Evolutionary conservation across 2,113 vertebrate genomes (phyloP), one percentile per base, ranked within the genome.

Genomic region (Cephalophus harveyi): DNA sequence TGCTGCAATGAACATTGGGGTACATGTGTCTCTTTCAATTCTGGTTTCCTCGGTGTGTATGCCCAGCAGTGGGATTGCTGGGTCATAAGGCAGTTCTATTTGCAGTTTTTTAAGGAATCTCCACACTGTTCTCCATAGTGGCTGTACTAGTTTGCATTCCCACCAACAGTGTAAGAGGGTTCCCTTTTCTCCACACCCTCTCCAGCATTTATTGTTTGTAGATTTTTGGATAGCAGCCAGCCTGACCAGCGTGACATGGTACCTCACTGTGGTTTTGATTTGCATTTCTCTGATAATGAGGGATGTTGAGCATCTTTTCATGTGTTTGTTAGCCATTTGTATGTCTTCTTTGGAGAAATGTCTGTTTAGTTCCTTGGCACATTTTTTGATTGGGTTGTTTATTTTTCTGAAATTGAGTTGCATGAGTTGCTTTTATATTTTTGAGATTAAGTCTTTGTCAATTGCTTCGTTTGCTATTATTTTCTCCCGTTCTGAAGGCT

Each of bases 241-340:
- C 7, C 60, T 64, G 30, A 17, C 62, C 1, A 1, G 62, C 0
- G 0, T n/a, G 7, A 17, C 0, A 33, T 64, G 62, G 62, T 64
- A 17, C 30, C 30, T 64, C 30, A n/a, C 33, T 64, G 30, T 64
- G 62, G 15, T n/a, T 64, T 64, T 64, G 62, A 64, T 64, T 64
- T 64, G 30, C 30, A 64, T n/a, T n/a, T 64, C 62, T 64, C 62
- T 64, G 62, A 64, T 33, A n/a, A 64, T 64, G 30, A 33, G 60
- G 8, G 30, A 64, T 64, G 30, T 30, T 64, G 62, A 64, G 30
- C 30, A 33, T 33, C 60, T 64, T 64, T 33, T 64, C 62, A 33
- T 17, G 15, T 64, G 30, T 33, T 64, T 64, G 62, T 64, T 64
- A 64, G 15, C 62, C 62, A 33, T 33, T 7, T 64, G 30, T 64